Evolutionary conservation across 2,797 vertebrate species (phyloP).

Genomic region (Molossus alvarezi): DNA sequence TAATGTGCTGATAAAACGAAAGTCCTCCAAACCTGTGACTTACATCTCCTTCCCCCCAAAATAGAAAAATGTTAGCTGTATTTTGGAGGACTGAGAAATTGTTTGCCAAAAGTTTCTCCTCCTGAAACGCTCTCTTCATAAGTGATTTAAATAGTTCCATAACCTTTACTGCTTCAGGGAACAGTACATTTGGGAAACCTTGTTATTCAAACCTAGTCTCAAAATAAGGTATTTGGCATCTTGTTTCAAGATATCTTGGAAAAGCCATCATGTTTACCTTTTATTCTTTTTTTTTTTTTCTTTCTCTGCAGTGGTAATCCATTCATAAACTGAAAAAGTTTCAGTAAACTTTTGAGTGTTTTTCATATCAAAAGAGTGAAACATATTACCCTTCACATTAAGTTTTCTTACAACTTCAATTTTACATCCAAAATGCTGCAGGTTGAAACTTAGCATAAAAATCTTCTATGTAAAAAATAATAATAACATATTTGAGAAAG

Average conservation of each 20-base stretch:
- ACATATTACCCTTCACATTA: conserved; percentile 67
- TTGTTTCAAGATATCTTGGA: not conserved
- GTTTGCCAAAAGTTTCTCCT: not conserved
- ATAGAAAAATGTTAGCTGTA: not conserved
- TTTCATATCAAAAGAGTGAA: conserved; percentile 73
- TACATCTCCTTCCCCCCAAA: not conserved
- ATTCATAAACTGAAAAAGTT: conserved; percentile 23
- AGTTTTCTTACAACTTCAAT: conserved; percentile 43
- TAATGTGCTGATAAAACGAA: not conserved
- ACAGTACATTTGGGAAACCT: not conserved
- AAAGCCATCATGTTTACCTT: conserved; percentile 29
- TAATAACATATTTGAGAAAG: not conserved
- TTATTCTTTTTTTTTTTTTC: not conserved
- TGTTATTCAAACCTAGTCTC: not conserved
- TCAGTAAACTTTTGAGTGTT: conserved; percentile 65
- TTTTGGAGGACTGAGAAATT: conserved; percentile 36
- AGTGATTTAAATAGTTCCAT: not conserved
- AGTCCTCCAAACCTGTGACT: not conserved
- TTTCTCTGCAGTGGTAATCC: not conserved
- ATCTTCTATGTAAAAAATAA: not conserved
- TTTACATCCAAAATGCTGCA: conserved; percentile 75
- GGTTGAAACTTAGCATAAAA: conserved; percentile 64
- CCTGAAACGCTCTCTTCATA: not conserved
- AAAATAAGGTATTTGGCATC: not conserved
- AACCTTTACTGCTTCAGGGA: conserved; percentile 17